Evolutionary conservation across 1,140 invertebrate species (phyloP), one percentile per base, ranked within the genome.

Genomic region (Drosophila novamexicana): DNA sequence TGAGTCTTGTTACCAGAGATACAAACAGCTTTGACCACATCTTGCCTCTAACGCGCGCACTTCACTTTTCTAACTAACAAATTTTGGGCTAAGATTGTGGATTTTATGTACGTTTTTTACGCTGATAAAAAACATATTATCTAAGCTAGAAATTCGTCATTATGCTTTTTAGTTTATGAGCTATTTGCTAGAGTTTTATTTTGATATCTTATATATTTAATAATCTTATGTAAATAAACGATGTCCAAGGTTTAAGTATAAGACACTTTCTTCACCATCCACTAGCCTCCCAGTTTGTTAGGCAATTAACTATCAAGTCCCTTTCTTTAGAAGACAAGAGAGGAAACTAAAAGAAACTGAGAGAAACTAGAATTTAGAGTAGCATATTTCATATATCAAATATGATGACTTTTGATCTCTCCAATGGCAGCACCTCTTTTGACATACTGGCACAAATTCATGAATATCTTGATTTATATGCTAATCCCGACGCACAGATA

Each of bases 1-100:
- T 36, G 1, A 12, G 32, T 18, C 14, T 47, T 71, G 22, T 85
- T 88, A 85, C 82, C 82, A 86, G 40, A 37, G 49, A 10, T 29
- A 82, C 29, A 14, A 86, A 9, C 1, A 74, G 14, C 44, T 52
- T 78, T 32, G 69, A 29, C 81, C 67, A 77, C 82, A 85, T 83
- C 45, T 56, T 62, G 37, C 49, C 42, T 37, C 16, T 22, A 36
- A 68, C 71, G 16, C 7, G 22, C 4, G 12, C 49, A 7, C 16
- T 74, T 63, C 42, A 56, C 12, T n/a, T 18, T 16, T 49, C 9
- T 14, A 57, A 72, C 69, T 72, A 37, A 50, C 44, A n/a, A 44
- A 18, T 9, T 36, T 32, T 16, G 10, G 39, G 18, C 18, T 9
- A 34, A 54, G 18, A 6, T 54, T 47, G 5, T 40, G n/a, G 18